Conservation (phyloP, 37 sponge, comb jelly and placozoan genomes). For the Lycopodina hypogea region DNA sequence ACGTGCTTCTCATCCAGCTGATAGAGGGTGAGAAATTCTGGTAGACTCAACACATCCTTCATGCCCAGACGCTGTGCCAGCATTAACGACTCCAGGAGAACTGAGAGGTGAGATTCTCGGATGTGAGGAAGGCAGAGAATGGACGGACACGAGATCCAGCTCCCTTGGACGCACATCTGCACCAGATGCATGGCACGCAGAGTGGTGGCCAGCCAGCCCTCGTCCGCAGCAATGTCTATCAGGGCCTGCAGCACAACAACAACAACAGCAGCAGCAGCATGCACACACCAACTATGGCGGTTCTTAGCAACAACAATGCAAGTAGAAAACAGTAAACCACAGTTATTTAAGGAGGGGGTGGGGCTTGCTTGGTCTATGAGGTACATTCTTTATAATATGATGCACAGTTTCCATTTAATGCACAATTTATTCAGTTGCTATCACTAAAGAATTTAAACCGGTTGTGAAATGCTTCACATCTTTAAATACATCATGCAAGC, state of each 20-base stretch:
- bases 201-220: slow-evolving; percentile 86
- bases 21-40: slow-evolving; percentile 43
- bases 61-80: slow-evolving; percentile 3
- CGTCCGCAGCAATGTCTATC: slow-evolving; percentile 87
- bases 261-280: not conserved
- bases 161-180: slow-evolving; percentile 94
- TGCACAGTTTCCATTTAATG: too few species aligned
- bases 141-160: slow-evolving; percentile 76
- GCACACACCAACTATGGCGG: not conserved
- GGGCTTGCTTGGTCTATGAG: too few species aligned
- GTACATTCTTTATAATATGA: too few species aligned
- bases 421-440: too few species aligned
- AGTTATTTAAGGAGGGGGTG: not conserved
- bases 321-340: not conserved
- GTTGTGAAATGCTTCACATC: too few species aligned
- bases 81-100: slow-evolving; percentile 12
- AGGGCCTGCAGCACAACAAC: slow-evolving; percentile 58
- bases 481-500: too few species aligned
- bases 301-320: not conserved
- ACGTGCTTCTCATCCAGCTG: slow-evolving; percentile 27
- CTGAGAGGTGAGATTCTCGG: slow-evolving; percentile 31
- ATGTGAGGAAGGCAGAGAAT: slow-evolving; percentile 87
- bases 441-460: too few species aligned
- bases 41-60: slow-evolving; percentile 23
- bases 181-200: slow-evolving; percentile 68